Evolutionary conservation across 2,797 vertebrate genomes (phyloP), one percentile per base, ranked within the genome.

Genomic region (Botia kubotai): DNA sequence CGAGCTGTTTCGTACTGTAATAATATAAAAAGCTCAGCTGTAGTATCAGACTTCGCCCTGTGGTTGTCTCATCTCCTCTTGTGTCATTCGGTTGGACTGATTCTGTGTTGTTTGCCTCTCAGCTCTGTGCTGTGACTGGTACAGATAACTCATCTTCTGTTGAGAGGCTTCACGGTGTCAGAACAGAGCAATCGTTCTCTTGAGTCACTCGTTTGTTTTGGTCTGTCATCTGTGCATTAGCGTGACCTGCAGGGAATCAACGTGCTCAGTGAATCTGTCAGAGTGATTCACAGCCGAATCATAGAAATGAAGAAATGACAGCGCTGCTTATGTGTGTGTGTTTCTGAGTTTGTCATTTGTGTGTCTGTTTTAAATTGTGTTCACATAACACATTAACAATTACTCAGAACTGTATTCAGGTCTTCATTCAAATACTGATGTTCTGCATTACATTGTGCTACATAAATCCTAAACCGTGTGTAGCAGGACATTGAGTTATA

Each of bases 191-290:
- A 43, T 43, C 69, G 78, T 84, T 80, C 39, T 26, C 52, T 75
- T 71, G 73, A 81, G 74, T 84, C 81, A 83, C 58, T 43, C 12
- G 77, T 60, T 84, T 76, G 57, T 69, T 84, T 80, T 75, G 80
- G 70, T 72, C 43, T 60, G 13, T 23, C 14, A 62, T 69, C n/a
- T 68, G 2, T 43, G 21, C 66, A 19, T 48, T 29, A 58, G 21
- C 13, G 14, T 63, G 58, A 81, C 75, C 67, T 62, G 19, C 12
- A 23, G 16, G 63, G 67, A 80, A 66, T 74, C 63, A 75, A 82
- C 57, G 70, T 13, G 19, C 48, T 62, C 46, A 69, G 55, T 60
- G 39, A 39, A 36, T 67, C 79, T 58, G 10, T 57, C 57, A 55
- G 75, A 8, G 69, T 66, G 21, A 77, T 60, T 57, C 58, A 68